These are phyloP conservation scores for Atlantisia rogersi DNA, from an alignment of 2,113 vertebrate genomes.

Conservation along the genomic window DNA sequence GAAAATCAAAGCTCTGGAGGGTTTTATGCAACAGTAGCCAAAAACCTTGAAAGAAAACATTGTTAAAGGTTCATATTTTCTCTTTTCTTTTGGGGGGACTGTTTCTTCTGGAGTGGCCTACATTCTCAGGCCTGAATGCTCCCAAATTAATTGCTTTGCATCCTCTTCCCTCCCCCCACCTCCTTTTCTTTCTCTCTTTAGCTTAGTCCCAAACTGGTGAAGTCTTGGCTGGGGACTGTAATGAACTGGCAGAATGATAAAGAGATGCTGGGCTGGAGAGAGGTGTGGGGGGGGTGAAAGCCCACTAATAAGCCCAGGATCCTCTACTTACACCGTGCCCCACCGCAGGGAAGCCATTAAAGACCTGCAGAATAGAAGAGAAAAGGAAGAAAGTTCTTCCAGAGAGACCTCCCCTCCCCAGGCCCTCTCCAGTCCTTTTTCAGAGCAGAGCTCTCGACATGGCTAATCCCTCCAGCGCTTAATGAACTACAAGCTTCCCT, in stretches of 20 bases:
- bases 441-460: conserved; percentile 80
- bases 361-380: conserved; percentile 69
- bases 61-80: conserved; percentile 71
- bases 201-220: conserved; percentile 2
- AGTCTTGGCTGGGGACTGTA: conserved; percentile 61
- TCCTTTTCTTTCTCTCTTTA: conserved; percentile 37
- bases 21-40: conserved; percentile 56
- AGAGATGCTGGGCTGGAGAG: conserved; percentile 51
- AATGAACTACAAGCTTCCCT: conserved; percentile 91
- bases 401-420: conserved; percentile 52
- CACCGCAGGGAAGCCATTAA: conserved; percentile 78
- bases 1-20: conserved; percentile 55
- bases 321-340: conserved; percentile 75
- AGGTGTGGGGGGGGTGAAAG: conserved; percentile 47
- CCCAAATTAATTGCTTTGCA: conserved; percentile 85
- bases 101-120: conserved; percentile 61
- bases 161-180: conserved; percentile 47
- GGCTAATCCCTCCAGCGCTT: conserved; percentile 84
- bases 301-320: conserved; percentile 86
- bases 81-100: not conserved
- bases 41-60: conserved; percentile 63
- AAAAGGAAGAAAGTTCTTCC: conserved; percentile 69
- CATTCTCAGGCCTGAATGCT: conserved; percentile 64
- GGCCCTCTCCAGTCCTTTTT: conserved; percentile 71
- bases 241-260: conserved; percentile 79